Evolutionary conservation across 1,140 invertebrate genomes (phyloP).

Genomic region (Adoxophyes honmai): DNA sequence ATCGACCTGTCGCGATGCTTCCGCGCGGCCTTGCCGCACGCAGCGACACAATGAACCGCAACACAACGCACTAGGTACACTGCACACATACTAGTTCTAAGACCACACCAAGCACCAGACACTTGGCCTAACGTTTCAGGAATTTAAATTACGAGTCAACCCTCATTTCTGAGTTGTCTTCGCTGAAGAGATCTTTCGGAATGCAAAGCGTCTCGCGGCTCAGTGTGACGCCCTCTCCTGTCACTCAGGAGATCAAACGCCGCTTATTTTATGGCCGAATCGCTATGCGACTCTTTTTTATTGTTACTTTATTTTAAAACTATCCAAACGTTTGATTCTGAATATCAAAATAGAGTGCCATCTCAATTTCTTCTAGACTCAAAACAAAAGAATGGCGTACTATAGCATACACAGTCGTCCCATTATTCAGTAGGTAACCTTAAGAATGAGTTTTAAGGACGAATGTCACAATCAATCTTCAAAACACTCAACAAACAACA

Average conservation of each 20-base stretch:
- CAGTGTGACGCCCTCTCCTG: not conserved
- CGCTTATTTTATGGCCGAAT: not conserved
- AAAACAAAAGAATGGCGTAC: too few relatives aligned
- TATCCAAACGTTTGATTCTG: not conserved
- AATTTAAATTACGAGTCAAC: slow-evolving; percentile 16
- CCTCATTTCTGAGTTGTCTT: slow-evolving; percentile 2
- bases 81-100: slow-evolving; percentile 29
- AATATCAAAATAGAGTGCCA: not conserved
- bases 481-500: slow-evolving; percentile 6
- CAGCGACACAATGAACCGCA: slow-evolving; percentile 9
- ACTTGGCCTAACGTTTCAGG: slow-evolving; percentile 27
- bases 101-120: slow-evolving; percentile 44
- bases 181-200: too few relatives aligned
- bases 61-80: slow-evolving; percentile 31
- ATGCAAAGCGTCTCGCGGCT: slow-evolving; percentile 23
- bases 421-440: too few relatives aligned
- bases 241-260: slow-evolving; percentile 7
- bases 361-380: too few relatives aligned
- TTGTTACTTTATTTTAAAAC: not conserved
- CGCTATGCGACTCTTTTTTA: slow-evolving; percentile 1
- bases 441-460: not conserved
- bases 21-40: slow-evolving; percentile 60
- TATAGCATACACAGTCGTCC: too few relatives aligned
- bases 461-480: slow-evolving; percentile 12
- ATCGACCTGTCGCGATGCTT: slow-evolving; percentile 60